phyloP scores from a whole-genome alignment of 2,888 invertebrate species.

The Eupeodes luniger region DNA sequence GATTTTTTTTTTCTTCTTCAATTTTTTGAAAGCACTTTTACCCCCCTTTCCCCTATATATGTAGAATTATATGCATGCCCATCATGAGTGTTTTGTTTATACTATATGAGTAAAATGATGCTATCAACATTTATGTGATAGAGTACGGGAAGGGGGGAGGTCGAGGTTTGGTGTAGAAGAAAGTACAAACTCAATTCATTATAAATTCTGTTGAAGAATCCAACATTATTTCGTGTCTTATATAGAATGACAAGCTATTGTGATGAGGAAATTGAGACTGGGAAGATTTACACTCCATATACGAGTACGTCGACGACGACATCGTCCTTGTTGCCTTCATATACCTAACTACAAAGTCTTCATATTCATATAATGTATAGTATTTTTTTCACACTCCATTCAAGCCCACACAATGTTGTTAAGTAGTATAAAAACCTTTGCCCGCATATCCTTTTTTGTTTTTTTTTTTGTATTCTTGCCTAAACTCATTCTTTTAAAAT shows the following conservation, averaged over 20 bases:
- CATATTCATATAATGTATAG: neutral
- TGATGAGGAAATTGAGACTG: conserved; percentile 69
- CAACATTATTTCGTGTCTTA: conserved; percentile 75
- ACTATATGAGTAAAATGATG: too few species aligned
- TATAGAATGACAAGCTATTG: conserved; percentile 75
- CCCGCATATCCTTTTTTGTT: conserved; percentile 32
- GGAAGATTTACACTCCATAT: conserved; percentile 50
- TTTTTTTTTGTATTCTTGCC: neutral
- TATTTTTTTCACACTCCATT: conserved; percentile 39
- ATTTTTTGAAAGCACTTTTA: too few species aligned
- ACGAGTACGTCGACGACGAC: neutral
- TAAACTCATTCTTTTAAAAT: conserved; percentile 10
- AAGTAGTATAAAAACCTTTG: neutral
- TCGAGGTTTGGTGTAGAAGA: neutral
- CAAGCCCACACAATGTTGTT: conserved; percentile 39
- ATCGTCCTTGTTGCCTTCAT: too few species aligned
- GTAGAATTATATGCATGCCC: too few species aligned
- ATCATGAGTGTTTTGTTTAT: too few species aligned
- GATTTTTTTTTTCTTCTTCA: too few species aligned
- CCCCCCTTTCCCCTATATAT: too few species aligned
- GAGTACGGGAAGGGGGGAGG: neutral
- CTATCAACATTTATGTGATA: too few species aligned
- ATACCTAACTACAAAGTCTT: conserved; percentile 29
- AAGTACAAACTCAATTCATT: conserved; percentile 73
- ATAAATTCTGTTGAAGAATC: conserved; percentile 74